Conservation (phyloP, 2,113 vertebrate genomes). For the Corythornis madagascariensis region DNA sequence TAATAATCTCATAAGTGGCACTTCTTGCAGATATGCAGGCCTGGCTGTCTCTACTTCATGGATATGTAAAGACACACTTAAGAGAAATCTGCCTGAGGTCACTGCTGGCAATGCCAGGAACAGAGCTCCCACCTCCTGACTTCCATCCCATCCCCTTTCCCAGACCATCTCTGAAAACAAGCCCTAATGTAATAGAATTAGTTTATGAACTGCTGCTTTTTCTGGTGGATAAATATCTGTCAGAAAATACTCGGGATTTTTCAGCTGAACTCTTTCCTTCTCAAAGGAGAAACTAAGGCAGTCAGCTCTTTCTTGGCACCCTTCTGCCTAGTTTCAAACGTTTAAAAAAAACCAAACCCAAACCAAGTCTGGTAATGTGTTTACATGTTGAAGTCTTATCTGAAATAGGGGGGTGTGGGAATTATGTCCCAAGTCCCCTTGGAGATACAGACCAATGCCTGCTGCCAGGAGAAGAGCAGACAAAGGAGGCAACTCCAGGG, state of each 20-base stretch:
- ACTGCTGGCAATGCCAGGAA: not conserved
- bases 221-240: not conserved
- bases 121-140: not conserved
- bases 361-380: not conserved
- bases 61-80: not conserved
- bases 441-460: not conserved
- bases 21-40: not conserved
- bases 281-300: not conserved
- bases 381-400: conserved; percentile 13
- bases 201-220: not conserved
- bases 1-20: not conserved
- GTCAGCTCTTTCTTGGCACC: not conserved
- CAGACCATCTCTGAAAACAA: not conserved
- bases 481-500: not conserved
- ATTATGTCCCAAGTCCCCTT: conserved; percentile 13
- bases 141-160: not conserved
- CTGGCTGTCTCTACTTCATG: not conserved
- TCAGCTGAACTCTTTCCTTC: not conserved
- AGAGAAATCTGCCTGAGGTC: not conserved
- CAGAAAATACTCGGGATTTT: not conserved
- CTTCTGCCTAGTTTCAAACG: not conserved
- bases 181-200: not conserved
- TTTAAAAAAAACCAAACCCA: not conserved
- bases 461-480: not conserved
- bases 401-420: not conserved